A percentile compares a stretch with the other conserved stretches of the same genome.
Conservation (phyloP, 1,140 invertebrate species). For the Drosophila ananassae region DNA sequence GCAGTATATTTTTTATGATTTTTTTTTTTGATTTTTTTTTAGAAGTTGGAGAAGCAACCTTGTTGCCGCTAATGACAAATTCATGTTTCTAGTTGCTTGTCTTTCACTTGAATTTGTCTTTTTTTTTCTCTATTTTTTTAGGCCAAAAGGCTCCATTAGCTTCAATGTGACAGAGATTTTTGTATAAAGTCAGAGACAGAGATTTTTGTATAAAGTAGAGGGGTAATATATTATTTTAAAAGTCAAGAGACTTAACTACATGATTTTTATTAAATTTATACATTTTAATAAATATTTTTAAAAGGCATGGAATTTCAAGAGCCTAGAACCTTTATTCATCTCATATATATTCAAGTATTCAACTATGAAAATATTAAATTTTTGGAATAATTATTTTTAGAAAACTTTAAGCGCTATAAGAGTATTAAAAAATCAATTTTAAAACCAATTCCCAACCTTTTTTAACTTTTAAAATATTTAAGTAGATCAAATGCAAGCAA, state of each 20-base stretch:
- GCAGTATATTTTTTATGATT: neutral
- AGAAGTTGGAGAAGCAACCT: neutral
- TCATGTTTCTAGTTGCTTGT: constrained; percentile 50
- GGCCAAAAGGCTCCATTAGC: constrained; percentile 17
- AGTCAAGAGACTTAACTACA: too few relatives aligned
- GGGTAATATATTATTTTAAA: neutral
- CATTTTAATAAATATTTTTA: too few relatives aligned
- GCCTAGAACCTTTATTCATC: too few relatives aligned
- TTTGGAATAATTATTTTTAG: too few relatives aligned
- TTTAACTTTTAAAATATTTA: constrained; percentile 4
- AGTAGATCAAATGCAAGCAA: constrained; percentile 38
- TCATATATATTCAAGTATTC: too few relatives aligned
- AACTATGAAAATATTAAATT: too few relatives aligned
- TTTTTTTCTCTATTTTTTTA: constrained; percentile 15
- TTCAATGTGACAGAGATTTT: neutral
- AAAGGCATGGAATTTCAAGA: too few relatives aligned
- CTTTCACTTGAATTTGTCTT: constrained; percentile 27
- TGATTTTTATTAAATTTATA: too few relatives aligned
- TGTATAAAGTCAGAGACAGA: neutral
- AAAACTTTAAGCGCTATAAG: neutral
- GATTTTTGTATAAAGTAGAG: neutral
- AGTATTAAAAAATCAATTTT: neutral
- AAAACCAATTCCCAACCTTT: neutral
- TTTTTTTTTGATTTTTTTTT: neutral
- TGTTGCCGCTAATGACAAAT: constrained; percentile 72